These are phyloP conservation scores for Halictus quadricinctus DNA, from an alignment of 2,888 invertebrate species.

Conservation along the genomic window DNA sequence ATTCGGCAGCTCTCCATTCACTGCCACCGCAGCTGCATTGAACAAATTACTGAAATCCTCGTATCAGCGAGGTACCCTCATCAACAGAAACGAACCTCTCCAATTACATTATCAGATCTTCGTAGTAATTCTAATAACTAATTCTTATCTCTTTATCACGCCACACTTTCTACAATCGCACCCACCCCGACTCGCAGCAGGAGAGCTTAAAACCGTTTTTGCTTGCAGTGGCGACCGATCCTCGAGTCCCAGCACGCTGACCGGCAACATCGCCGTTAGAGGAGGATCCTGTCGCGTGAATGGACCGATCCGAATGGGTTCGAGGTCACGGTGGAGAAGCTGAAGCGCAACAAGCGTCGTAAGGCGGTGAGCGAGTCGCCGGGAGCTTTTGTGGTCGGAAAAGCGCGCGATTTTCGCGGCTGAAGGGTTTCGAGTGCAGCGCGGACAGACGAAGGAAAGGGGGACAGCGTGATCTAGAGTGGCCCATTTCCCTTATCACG, in stretches of 20 bases:
- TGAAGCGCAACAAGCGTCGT: neutral
- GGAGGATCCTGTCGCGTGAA: neutral
- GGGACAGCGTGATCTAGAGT: slow-evolving; percentile 58
- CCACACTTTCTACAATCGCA: neutral
- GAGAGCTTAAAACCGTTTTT: neutral
- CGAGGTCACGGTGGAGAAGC: neutral
- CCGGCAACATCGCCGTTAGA: no score
- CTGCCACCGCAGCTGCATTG: neutral
- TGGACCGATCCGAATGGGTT: neutral
- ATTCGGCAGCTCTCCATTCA: neutral
- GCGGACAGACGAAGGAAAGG: neutral
- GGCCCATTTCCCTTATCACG: slow-evolving; percentile 73
- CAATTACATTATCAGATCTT: neutral
- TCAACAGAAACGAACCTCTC: neutral
- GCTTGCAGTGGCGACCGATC: neutral
- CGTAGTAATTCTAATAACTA: neutral
- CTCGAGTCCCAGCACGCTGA: neutral
- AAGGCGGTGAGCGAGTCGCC: neutral
- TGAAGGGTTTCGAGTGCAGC: neutral
- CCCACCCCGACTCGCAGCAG: neutral
- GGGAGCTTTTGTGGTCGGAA: neutral
- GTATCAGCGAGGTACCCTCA: neutral
- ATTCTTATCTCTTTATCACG: neutral
- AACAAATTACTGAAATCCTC: neutral
- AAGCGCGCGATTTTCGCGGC: slow-evolving; percentile 1